Percentiles rank a stretch among this genome's conserved stretches.
Evolutionary conservation across 2,113 vertebrate species (phyloP).

Genomic region (Panurus biarmicus): DNA sequence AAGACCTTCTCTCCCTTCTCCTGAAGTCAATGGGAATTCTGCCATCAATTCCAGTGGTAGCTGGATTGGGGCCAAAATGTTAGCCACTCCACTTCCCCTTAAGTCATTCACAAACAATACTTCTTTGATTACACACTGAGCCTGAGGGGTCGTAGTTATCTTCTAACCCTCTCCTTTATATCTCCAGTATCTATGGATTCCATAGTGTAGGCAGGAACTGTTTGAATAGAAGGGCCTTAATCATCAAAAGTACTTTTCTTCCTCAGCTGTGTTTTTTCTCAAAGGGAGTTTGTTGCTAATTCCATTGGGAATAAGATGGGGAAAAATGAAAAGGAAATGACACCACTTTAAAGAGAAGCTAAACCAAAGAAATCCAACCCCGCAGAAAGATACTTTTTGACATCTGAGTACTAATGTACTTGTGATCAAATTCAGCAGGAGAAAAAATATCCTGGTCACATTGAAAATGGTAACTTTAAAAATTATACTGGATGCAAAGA

Average conservation of each 20-base stretch:
- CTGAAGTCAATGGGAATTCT: constrained; percentile 31
- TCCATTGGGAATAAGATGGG: constrained; percentile 9
- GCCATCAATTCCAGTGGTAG: not conserved
- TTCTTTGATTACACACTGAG: constrained; percentile 46
- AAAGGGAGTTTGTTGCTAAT: constrained; percentile 40
- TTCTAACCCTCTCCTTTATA: constrained; percentile 31
- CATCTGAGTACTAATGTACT: not conserved
- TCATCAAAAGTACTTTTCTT: constrained; percentile 55
- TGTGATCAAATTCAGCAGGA: not conserved
- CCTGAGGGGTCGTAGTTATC: constrained; percentile 48
- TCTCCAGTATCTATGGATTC: constrained; percentile 41
- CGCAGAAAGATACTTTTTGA: not conserved
- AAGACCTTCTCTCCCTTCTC: constrained; percentile 13
- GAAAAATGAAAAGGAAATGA: constrained; percentile 33
- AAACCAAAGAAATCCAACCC: not conserved
- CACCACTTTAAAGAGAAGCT: not conserved
- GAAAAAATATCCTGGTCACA: not conserved
- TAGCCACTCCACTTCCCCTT: constrained; percentile 31
- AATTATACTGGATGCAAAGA: not conserved
- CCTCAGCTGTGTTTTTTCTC: constrained; percentile 19
- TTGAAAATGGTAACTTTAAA: not conserved
- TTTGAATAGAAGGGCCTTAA: constrained; percentile 37
- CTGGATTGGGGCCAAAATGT: constrained; percentile 24
- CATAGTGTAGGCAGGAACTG: constrained; percentile 42
- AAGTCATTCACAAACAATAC: constrained; percentile 52